Evolutionary conservation across 2,113 vertebrate genomes (phyloP), one percentile per base, ranked within the genome.

Genomic region (Dromaius novaehollandiae): DNA sequence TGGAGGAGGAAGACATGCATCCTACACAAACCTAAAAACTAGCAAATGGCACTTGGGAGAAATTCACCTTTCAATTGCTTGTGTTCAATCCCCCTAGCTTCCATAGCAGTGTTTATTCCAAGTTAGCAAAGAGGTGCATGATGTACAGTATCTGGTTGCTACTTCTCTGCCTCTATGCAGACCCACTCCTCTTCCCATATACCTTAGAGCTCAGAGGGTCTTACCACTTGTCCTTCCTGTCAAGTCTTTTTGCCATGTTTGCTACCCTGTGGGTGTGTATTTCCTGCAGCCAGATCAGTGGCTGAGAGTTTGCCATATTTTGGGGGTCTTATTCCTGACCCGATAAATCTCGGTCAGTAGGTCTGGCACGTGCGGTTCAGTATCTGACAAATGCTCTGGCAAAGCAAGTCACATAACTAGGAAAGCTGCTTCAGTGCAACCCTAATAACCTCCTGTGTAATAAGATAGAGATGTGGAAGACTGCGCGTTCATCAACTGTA

Each of bases 401-500:
- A 86, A 89, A 93, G 24, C 63, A 68, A 75, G n/a, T 42, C 28
- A 60, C 0, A 0, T 58, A 90, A 60, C 1, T 3, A 79, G 60
- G 60, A 65, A 91, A 76, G 24, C 34, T 76, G 51, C 64, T 65
- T 76, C 56, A 40, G 21, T 2, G 3, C 20, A 86, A 69, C 32
- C 75, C 28, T 7, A 86, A 61, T 64, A 44, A 76, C 53, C 25
- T 51, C 46, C 68, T 76, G 34, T 19, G 20, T 50, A 82, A 32
- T 65, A 21, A 40, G 15, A 7, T 0, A 78, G 81, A 85, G 79
- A 89, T 2, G 1, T 0, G 0, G 28, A 85, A 87, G 48, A 9
- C 34, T 71, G 64, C 1, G 1, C 1, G 1, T 90, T 86, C 74
- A 42, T 36, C 3, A 7, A 28, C 58, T 82, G 11, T n/a, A 80